phyloP scores from a whole-genome alignment of 2,113 vertebrate species.

The Strix aluco region DNA sequence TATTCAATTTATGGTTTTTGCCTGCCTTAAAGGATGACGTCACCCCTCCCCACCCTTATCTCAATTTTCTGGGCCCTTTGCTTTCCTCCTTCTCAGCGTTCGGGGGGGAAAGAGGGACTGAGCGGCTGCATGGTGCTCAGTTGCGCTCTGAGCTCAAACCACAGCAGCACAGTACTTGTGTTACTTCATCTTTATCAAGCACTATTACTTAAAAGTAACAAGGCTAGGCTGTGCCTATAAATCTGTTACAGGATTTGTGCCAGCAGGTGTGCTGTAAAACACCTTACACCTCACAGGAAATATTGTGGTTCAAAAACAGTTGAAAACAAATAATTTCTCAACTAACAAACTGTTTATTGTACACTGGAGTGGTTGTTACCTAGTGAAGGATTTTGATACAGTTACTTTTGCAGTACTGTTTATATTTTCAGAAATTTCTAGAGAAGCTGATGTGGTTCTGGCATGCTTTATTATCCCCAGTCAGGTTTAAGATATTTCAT shows the following conservation, averaged over 20 bases:
- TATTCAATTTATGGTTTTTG: too few relatives aligned
- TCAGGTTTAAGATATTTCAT: not conserved
- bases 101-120: too few relatives aligned
- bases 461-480: not conserved
- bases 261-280: not conserved
- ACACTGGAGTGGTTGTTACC: not conserved
- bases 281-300: not conserved
- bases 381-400: not conserved
- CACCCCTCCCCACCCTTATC: too few relatives aligned
- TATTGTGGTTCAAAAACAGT: not conserved
- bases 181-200: not conserved
- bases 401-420: not conserved
- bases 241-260: not conserved
- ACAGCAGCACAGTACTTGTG: not conserved
- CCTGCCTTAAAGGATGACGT: too few relatives aligned
- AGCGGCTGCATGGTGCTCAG: too few relatives aligned
- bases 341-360: not conserved
- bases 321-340: not conserved
- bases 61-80: too few relatives aligned
- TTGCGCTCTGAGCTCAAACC: too few relatives aligned
- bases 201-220: not conserved
- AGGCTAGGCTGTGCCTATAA: not conserved
- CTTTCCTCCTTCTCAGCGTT: too few relatives aligned
- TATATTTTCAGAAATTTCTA: not conserved
- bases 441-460: not conserved